Conservation (phyloP, 2,797 vertebrate genomes). For the Epinephelus malabaricus region DNA sequence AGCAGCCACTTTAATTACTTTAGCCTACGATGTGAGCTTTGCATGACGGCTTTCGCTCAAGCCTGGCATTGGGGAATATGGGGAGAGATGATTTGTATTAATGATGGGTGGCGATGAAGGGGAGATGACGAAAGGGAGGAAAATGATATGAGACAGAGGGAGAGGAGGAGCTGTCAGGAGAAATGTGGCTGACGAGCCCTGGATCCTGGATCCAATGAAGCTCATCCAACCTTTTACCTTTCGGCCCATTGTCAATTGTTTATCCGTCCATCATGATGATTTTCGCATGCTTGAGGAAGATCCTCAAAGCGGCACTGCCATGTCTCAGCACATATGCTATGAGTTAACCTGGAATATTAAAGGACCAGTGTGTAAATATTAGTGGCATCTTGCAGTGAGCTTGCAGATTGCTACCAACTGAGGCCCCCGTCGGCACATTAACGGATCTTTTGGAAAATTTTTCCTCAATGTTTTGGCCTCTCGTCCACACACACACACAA, state of each 20-base stretch:
- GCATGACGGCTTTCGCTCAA: slow-evolving; percentile 74
- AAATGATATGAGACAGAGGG: slow-evolving; percentile 77
- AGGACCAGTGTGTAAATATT: too few species aligned
- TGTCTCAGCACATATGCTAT: neutral
- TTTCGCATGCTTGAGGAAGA: slow-evolving; percentile 22
- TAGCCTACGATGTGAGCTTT: slow-evolving; percentile 63
- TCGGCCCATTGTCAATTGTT: slow-evolving; percentile 59
- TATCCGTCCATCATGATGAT: slow-evolving; percentile 44
- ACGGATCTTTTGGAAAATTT: too few species aligned
- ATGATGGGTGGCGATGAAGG: slow-evolving; percentile 72
- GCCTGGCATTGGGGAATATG: slow-evolving; percentile 66
- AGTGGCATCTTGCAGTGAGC: too few species aligned
- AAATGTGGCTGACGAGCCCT: slow-evolving; percentile 68
- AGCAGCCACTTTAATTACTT: slow-evolving; percentile 79
- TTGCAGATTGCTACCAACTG: too few species aligned
- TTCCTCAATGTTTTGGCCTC: too few species aligned
- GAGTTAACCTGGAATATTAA: neutral
- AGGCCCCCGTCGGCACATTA: too few species aligned
- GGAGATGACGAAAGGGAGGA: slow-evolving; percentile 68
- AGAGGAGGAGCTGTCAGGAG: slow-evolving; percentile 69
- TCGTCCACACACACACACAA: too few species aligned
- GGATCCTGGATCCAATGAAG: slow-evolving; percentile 71
- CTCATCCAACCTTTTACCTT: slow-evolving; percentile 65
- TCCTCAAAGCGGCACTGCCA: neutral
- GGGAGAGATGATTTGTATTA: slow-evolving; percentile 82